Percentiles rank a stretch among this genome's conserved stretches.
Conservation (phyloP, 2,797 vertebrate genomes). For the Acrossocheilus fasciatus region DNA sequence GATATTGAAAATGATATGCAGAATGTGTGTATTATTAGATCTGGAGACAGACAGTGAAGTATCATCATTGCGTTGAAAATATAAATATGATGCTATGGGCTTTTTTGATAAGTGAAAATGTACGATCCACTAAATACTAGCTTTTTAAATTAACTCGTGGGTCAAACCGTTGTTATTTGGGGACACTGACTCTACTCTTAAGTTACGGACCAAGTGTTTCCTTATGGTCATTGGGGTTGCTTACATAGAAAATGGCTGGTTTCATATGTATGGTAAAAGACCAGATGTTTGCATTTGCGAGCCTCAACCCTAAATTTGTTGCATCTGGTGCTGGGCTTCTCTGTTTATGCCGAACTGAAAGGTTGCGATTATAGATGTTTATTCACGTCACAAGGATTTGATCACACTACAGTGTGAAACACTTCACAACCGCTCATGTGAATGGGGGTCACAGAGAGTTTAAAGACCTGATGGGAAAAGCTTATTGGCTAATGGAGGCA, state of each 20-base stretch:
- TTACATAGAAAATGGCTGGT: slow-evolving; percentile 66
- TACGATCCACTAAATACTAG: slow-evolving; percentile 48
- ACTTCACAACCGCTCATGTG: slow-evolving; percentile 56
- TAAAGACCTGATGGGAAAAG: slow-evolving; percentile 54
- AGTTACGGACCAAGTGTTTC: slow-evolving; percentile 65
- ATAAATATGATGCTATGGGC: not conserved
- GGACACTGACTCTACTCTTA: slow-evolving; percentile 55
- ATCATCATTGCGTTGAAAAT: not conserved
- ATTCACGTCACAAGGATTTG: slow-evolving; percentile 67
- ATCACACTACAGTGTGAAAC: slow-evolving; percentile 64
- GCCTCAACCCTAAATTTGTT: slow-evolving; percentile 67
- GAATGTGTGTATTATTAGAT: not conserved
- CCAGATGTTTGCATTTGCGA: slow-evolving; percentile 72
- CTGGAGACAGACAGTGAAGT: not conserved
- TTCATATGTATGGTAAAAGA: slow-evolving; percentile 61
- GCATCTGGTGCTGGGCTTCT: slow-evolving; percentile 69
- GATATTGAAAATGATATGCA: slow-evolving; percentile 45
- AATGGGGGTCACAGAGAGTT: slow-evolving; percentile 62
- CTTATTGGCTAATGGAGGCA: slow-evolving; percentile 58
- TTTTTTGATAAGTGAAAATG: slow-evolving; percentile 40
- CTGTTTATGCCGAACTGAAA: slow-evolving; percentile 70
- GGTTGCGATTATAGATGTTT: slow-evolving; percentile 70
- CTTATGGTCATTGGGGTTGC: slow-evolving; percentile 62
- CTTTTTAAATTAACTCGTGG: slow-evolving; percentile 50
- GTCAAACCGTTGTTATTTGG: slow-evolving; percentile 61